Evolutionary conservation across 1,140 invertebrate species (phyloP), one percentile per base, ranked within the genome.

Genomic region (Zelostemma sp.): DNA sequence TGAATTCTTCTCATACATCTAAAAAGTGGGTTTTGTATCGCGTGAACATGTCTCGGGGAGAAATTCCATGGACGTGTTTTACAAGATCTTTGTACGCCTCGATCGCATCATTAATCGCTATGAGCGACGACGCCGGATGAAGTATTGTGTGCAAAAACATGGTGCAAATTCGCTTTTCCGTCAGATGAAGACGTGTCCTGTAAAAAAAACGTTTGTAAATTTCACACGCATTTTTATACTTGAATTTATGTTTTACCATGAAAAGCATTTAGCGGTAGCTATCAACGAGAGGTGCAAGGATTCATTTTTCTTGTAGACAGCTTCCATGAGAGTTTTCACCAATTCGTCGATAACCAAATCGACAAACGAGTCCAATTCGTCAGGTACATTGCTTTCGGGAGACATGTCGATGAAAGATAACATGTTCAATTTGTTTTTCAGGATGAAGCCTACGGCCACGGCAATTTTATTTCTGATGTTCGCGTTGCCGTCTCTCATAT

Each of bases 21-120:
- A 91, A 86, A 51, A 91, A 87, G 76, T 91, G 87, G 14, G 88
- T 89, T 70, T 89, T 90, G 73, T 92, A 91, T 79, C 89, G 87
- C 60, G 88, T 87, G 72, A 90, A 93, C 16, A 93, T 81, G 43
- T 88, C 80, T 15, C 90, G 88, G 2, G 89, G 87, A 11, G 88
- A 87, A 17, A 88, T 79, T 0, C 84, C 82, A 15, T 90, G 86
- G 18, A 73, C 81, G 46, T 62, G 2, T 38, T 87, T 81, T 16
- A 91, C 90, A 38, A 92, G 80, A 74, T 90, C 87, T 56, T 86
- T 84, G 70, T 85, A 89, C 31, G 90, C 85, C 0, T 88, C 80
- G 0, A 87, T 89, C 68, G 90, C 89, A 33, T 87, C 86, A 0
- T 86, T 85, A n/a, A 91, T 81, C 43, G 86, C 64, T 14, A 68